A percentile compares a stretch with the other conserved stretches of the same genome.
Conservation (phyloP, 2,888 invertebrate species). For the Platynereis dumerilii region DNA sequence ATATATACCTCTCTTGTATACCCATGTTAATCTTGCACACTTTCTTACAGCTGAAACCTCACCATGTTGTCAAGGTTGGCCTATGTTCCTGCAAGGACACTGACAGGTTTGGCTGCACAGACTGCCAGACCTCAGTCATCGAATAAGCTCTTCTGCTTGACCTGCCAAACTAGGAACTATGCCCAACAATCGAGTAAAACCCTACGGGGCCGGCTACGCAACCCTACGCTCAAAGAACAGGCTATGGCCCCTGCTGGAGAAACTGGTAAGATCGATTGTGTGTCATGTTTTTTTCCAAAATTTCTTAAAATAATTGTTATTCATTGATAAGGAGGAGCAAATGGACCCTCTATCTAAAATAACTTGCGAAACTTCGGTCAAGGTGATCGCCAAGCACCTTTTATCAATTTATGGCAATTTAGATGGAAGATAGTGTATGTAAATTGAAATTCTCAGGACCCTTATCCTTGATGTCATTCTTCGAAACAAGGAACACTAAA, state of each 20-base stretch:
- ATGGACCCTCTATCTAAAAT: not conserved
- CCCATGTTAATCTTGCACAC: no score
- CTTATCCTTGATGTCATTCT: no score
- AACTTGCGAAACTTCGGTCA: no score
- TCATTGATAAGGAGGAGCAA: not conserved
- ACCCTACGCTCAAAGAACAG: conserved; percentile 32
- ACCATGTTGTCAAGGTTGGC: no score
- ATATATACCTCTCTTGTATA: no score
- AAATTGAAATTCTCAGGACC: no score
- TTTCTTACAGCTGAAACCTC: no score
- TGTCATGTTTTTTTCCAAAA: not conserved
- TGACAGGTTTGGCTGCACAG: no score
- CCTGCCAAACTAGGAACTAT: not conserved
- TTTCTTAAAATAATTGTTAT: not conserved
- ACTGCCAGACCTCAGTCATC: not conserved
- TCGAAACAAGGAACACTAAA: no score
- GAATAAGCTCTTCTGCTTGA: not conserved
- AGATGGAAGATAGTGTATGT: no score
- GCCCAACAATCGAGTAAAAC: conserved; percentile 1
- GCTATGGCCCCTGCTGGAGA: conserved; percentile 39
- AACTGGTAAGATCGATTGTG: conserved; percentile 29
- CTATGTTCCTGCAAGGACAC: no score
- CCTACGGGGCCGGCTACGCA: not conserved
- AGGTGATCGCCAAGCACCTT: no score
- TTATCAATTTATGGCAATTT: conserved; percentile 1